Evolutionary conservation across 2,888 invertebrate species (phyloP).

Genomic region (Trypoxylon attenuatum): DNA sequence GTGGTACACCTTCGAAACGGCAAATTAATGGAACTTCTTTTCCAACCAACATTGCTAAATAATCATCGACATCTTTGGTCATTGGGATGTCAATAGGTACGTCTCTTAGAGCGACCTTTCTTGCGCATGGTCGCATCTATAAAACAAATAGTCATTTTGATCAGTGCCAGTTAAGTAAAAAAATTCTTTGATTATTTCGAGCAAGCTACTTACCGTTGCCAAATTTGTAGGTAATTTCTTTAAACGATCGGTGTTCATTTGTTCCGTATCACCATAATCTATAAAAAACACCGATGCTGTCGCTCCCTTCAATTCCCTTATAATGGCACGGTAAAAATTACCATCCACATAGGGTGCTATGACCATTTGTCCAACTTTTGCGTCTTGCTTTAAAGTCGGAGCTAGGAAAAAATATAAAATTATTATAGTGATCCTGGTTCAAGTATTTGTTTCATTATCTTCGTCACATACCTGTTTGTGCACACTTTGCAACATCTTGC

Average conservation of each 20-base stretch:
- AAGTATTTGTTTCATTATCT: no score
- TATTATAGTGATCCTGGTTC: not conserved
- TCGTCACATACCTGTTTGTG: slow-evolving; percentile 61
- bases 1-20: slow-evolving; percentile 51
- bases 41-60: slow-evolving; percentile 53
- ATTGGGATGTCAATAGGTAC: slow-evolving; percentile 56
- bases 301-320: slow-evolving; percentile 48
- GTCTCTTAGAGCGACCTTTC: slow-evolving; percentile 58
- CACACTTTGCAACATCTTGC: slow-evolving; percentile 61
- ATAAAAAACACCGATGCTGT: slow-evolving; percentile 60
- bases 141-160: slow-evolving; percentile 1
- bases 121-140: slow-evolving; percentile 46
- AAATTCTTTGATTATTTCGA: not conserved
- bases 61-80: slow-evolving; percentile 57
- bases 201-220: slow-evolving; percentile 51
- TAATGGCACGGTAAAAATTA: slow-evolving; percentile 69
- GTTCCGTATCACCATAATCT: slow-evolving; percentile 69
- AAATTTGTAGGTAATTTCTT: slow-evolving; percentile 56
- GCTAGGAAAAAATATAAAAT: slow-evolving; percentile 35
- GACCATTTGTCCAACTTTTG: slow-evolving; percentile 63
- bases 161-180: slow-evolving; percentile 1
- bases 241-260: slow-evolving; percentile 49
- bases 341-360: slow-evolving; percentile 61
- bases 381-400: slow-evolving; percentile 47
- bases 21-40: slow-evolving; percentile 53